These are phyloP conservation scores for Ellobium chinense DNA, from an alignment of 2,888 invertebrate species.

Conservation along the genomic window DNA sequence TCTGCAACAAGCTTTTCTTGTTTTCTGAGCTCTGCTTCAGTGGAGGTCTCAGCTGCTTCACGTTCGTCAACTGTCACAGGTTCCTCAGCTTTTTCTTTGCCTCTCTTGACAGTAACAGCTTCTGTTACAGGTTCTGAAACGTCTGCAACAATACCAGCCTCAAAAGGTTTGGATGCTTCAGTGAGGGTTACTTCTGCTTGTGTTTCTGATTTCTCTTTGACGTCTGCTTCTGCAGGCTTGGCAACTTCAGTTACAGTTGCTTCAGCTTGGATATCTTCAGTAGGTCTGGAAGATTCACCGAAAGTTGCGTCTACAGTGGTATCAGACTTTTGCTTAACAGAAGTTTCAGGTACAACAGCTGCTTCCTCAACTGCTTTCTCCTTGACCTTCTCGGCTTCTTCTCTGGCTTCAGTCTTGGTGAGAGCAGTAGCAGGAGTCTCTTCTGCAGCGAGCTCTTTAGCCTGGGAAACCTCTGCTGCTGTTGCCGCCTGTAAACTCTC, in stretches of 20 bases:
- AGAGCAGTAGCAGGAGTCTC: too few relatives aligned
- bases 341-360: slow-evolving; percentile 8
- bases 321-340: not conserved
- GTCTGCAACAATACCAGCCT: not conserved
- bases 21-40: not conserved
- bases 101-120: not conserved
- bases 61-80: not conserved
- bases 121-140: not conserved
- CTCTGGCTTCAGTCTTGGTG: too few relatives aligned
- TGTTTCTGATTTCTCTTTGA: slow-evolving; percentile 16
- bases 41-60: not conserved
- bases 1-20: slow-evolving; percentile 15
- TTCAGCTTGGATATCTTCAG: slow-evolving; percentile 11
- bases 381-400: too few relatives aligned
- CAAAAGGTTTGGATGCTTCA: not conserved
- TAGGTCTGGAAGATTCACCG: not conserved
- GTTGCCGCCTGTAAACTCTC: not conserved
- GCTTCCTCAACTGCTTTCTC: not conserved
- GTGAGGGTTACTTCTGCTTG: not conserved
- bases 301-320: slow-evolving; percentile 16
- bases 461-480: slow-evolving; percentile 5
- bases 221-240: not conserved
- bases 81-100: not conserved
- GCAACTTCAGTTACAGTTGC: not conserved
- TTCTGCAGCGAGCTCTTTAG: too few relatives aligned